phyloP scores from a whole-genome alignment of 2,888 invertebrate species.

The Brassicogethes aeneus region DNA sequence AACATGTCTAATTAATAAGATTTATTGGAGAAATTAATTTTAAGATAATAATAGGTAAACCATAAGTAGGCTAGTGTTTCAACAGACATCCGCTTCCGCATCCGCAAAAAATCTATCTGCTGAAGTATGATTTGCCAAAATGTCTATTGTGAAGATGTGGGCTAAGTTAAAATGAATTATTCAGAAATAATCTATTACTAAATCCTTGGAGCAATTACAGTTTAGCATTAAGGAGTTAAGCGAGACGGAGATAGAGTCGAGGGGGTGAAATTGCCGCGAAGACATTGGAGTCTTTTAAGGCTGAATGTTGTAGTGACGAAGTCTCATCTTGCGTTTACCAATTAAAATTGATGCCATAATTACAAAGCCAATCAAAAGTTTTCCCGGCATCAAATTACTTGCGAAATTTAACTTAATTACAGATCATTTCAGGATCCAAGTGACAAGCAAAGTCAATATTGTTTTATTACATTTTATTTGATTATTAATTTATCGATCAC shows the following conservation, averaged over 20 bases:
- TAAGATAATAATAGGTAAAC: too few relatives aligned
- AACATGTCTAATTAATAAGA: too few relatives aligned
- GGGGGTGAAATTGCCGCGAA: background rate
- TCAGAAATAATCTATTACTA: conserved; percentile 36
- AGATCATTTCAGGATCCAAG: conserved; percentile 21
- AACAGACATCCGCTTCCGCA: too few relatives aligned
- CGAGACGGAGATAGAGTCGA: too few relatives aligned
- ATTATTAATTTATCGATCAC: background rate
- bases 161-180: conserved; percentile 34
- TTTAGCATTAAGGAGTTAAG: background rate
- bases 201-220: conserved; percentile 36
- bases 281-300: too few relatives aligned
- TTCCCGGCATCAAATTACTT: conserved; percentile 33
- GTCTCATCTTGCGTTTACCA: conserved; percentile 16
- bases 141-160: too few relatives aligned
- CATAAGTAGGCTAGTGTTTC: too few relatives aligned
- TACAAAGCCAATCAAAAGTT: conserved; percentile 39
- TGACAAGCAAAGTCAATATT: conserved; percentile 27
- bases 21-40: too few relatives aligned
- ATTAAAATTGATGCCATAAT: conserved; percentile 41
- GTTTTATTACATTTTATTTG: conserved; percentile 4
- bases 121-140: too few relatives aligned
- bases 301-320: background rate
- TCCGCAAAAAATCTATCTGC: too few relatives aligned
- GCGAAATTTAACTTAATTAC: conserved; percentile 33